Base-by-base conservation (phyloP, 2,888 invertebrate genomes). In the Coenonympha glycerion region DNA sequence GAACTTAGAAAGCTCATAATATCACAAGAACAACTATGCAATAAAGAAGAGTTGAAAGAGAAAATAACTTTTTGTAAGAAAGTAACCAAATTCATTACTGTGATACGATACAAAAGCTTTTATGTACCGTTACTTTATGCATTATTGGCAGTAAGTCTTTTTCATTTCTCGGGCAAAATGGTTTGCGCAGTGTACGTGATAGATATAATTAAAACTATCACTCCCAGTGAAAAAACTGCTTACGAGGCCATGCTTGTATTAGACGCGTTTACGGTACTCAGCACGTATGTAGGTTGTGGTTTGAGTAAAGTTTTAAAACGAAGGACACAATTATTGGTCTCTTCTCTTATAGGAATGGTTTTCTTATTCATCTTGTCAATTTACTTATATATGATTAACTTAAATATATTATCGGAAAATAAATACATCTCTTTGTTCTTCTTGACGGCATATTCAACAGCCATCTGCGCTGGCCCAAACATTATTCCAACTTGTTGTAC, bases 201-300 rank as follows among this genome's bases (percentile, higher is more conserved):
- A 16, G 55, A 55, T 19, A 47, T 55, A 6, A 42, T 52, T 6
- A 49, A 46, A 22, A 50, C 30, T 31, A 41, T 55, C 2, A 52
- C 50, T 24, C 26, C 31, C 6, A 45, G 26, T 15, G 52, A 55
- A 26, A 8, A 26, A 1, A 21, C 28, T 0, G 55, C 55, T 3
- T 55, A 55, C 11, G 18, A 30, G 2, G 47, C 49, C 0, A 55
- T 55, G 55, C 34, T 55, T 13, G 37, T 47, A 6, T 30, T 55
- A n/a, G 55, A 55, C n/a, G 52, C 37, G 5, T 42, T 60, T 0
- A 57, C 62, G 15, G 57, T 65, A 6, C 4, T 61, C 0, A 62
- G 69, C 39, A 68, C 69, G 68, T 72, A 71, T 40, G 4, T 60
- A 0, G 63, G 62, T 0, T 59, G 60, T 48, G 11, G 50, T 9